Conservation (phyloP, 2,888 invertebrate genomes). For the Eulithis testata region DNA sequence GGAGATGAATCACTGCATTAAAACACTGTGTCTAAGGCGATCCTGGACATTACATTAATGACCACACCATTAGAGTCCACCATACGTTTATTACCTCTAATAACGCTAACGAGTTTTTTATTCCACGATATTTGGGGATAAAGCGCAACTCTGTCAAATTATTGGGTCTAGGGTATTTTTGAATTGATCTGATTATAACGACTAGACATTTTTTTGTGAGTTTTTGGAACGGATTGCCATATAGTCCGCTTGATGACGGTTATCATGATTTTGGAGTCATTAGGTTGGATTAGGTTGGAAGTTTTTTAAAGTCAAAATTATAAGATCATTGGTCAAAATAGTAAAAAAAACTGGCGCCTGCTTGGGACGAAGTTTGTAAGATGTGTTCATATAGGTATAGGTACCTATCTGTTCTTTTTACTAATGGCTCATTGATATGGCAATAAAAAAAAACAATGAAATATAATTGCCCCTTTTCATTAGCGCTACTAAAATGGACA, state of each 20-base stretch:
- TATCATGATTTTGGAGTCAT: conserved; percentile 17
- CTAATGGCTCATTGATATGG: no score
- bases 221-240: conserved; percentile 31
- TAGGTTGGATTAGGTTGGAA: background rate
- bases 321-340: background rate
- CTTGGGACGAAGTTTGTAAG: no score
- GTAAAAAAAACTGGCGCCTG: background rate
- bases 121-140: conserved; percentile 52
- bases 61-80: conserved; percentile 63
- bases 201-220: conserved; percentile 31
- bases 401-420: no score
- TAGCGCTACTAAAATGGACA: no score
- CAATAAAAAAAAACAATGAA: no score
- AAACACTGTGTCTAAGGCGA: conserved; percentile 19
- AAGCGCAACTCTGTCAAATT: conserved; percentile 61
- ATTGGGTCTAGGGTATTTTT: conserved; percentile 55
- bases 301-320: background rate
- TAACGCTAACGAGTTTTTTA: conserved; percentile 76
- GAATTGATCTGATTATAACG: conserved; percentile 32
- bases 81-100: conserved; percentile 75
- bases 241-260: conserved; percentile 37
- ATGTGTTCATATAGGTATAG: no score
- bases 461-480: no score
- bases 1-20: conserved; percentile 17
- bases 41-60: conserved; percentile 57